Base-by-base conservation (phyloP, 1,140 invertebrate species). In the Littorina saxatilis region DNA sequence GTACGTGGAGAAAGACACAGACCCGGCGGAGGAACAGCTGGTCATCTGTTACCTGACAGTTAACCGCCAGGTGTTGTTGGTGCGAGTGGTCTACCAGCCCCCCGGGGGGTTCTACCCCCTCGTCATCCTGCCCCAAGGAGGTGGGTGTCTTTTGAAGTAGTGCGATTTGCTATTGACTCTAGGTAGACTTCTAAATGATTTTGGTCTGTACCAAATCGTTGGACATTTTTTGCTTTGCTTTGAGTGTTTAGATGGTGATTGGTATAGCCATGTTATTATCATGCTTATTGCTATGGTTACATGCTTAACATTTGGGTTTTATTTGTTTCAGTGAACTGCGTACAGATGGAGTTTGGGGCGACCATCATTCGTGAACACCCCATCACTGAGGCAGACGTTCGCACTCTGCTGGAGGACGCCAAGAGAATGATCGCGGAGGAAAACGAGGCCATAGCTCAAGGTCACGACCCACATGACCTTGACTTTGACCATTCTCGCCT, bases 41-140 rank as follows among this genome's bases (percentile, higher is more conserved):
- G 87, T 91, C 47, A 88, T 91, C 35, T 90, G 89, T 63, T 91
- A 91, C 82, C 85, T 91, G 32, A 90, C 89, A 17, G 88, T 91
- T 39, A 90, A 91, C 82, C 83, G 89, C 27, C 85, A 87, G 55
- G 87, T 91, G 27, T 83, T 85, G 4, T 68, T 91, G 68, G 86
- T 88, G 15, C 84, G 91, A 70, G 90, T 91, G 39, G 82, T 91
- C 35, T 90, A 86, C 75, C 86, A 91, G 63, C 91, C 91, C 4
- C 87, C 88, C 29, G 91, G 91, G 43, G 91, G 91, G 39, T 88
- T 91, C 61, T 90, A 89, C 84, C 89, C 90, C 1, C 78, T 90
- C 2, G 84, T 91, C 27, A 80, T 91, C 40, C 73, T 90, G 5
- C 90, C 89, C 29, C 86, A 80, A 23, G 85, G 84, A 83, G 85